Evolutionary conservation across 2,797 vertebrate genomes (phyloP).

Genomic region (Nasua narica): DNA sequence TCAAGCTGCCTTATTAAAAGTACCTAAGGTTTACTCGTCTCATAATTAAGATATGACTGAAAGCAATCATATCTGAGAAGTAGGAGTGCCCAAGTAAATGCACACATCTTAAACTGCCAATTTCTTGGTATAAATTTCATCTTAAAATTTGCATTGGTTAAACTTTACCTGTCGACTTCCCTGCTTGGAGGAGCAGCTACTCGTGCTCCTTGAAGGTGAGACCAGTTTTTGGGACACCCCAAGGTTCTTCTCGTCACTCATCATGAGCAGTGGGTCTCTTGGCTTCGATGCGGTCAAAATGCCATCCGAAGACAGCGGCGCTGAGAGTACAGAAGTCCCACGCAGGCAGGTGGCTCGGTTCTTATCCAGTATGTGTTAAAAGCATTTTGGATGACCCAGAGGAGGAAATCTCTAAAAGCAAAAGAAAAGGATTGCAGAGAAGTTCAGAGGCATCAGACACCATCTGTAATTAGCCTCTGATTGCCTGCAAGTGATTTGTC

Average conservation of each 20-base stretch:
- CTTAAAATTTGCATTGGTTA: neutral
- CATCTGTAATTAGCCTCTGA: neutral
- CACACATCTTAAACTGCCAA: neutral
- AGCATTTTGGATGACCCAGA: conserved; percentile 62
- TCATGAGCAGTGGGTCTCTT: conserved; percentile 72
- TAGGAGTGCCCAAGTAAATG: neutral
- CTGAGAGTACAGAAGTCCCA: conserved; percentile 40
- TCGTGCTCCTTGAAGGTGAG: conserved; percentile 95
- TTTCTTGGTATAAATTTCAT: neutral
- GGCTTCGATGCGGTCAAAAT: conserved; percentile 57
- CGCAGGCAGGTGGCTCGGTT: conserved; percentile 46
- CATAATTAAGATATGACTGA: neutral
- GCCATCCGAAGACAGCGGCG: conserved; percentile 48
- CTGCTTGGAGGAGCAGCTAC: conserved; percentile 96
- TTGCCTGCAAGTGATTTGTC: neutral
- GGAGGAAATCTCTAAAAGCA: conserved; percentile 68
- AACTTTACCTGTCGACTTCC: conserved; percentile 94
- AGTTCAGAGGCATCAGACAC: neutral
- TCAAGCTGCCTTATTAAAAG: neutral
- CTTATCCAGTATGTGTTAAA: conserved; percentile 47
- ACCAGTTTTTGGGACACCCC: conserved; percentile 92
- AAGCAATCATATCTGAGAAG: conserved; percentile 3
- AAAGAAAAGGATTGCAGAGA: conserved; percentile 35
- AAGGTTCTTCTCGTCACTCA: conserved; percentile 92
- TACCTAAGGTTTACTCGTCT: neutral